Base-by-base conservation (phyloP, 2,113 vertebrate genomes). In the Alligator sinensis region DNA sequence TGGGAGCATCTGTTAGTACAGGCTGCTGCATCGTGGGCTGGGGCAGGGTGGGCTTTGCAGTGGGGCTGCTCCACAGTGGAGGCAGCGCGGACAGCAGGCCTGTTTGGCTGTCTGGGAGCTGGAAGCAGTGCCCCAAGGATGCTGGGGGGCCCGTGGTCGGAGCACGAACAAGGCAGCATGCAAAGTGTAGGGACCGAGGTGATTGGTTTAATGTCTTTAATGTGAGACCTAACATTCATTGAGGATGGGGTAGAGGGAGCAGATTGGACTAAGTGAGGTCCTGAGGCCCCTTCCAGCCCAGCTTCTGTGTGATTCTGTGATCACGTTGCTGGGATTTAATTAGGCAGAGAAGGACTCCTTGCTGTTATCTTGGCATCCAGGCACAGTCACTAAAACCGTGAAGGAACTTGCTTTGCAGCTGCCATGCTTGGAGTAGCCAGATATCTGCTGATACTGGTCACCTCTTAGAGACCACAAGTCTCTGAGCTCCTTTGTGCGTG, bases 131-230 rank as follows among this genome's bases (percentile, higher is more conserved):
- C 10, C 34, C 30, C 34, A 38, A 34, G 68, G 34, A 21, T 74
- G 21, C 38, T 3, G 21, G 34, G 68, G 21, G 66, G 68, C 11
- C 25, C 10, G 2, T 55, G n/a, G 57, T 1, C 1, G 21, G 54
- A 60, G 80, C 28, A 82, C 63, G 22, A 60, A 11, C 17, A 5
- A 11, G 0, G 0, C 6, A 0, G 2, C 4, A 1, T 11, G 68
- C 1, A 1, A 61, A 34, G 60, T 47, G 19, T 59, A 66, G 2
- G 0, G 9, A 16, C 47, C 78, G 3, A 21, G 68, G 75, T 59
- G 17, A n/a, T 2, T 30, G 0, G 0, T 21, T 47, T 47, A 47
- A 9, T 47, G 47, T 9, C 47, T 47, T 47, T 47, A 47, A 47
- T 47, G 47, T 47, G 47, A 47, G 47, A 47, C 47, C 47, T 47